A percentile compares a stretch with the other conserved stretches of the same genome.
These are phyloP conservation scores for Phanerotoma sp. DNA, from an alignment of 2,888 invertebrate genomes.

Conservation along the genomic window DNA sequence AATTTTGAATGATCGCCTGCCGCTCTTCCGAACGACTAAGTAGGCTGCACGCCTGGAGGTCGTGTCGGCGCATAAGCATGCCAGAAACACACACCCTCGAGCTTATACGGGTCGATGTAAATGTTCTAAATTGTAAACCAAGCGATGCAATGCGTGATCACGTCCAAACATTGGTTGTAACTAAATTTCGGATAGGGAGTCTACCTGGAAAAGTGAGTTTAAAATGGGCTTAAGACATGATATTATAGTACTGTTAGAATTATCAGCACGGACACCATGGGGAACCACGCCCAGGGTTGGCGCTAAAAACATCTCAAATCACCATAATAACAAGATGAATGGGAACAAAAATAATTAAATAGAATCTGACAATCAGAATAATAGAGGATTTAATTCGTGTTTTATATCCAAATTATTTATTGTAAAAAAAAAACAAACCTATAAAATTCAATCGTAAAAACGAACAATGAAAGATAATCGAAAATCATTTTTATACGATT, in stretches of 20 bases:
- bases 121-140: constrained; percentile 40
- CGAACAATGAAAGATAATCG: no score
- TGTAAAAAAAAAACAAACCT: no score
- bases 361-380: constrained; percentile 5
- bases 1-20: neutral
- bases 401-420: no score
- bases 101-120: constrained; percentile 31
- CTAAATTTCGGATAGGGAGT: neutral
- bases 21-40: neutral
- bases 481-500: no score
- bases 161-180: constrained; percentile 31
- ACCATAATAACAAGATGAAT: neutral
- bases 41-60: constrained; percentile 18
- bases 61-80: constrained; percentile 43
- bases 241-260: constrained; percentile 10
- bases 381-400: no score
- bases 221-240: neutral
- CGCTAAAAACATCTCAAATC: neutral
- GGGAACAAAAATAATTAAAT: neutral
- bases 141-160: constrained; percentile 43
- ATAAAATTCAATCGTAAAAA: no score
- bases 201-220: neutral
- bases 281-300: constrained; percentile 28
- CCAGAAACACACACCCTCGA: constrained; percentile 12
- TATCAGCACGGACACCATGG: constrained; percentile 2